A percentile compares a stretch with the other conserved stretches of the same genome.
These are phyloP conservation scores for Idaea straminata DNA, from an alignment of 2,888 invertebrate species.

Conservation along the genomic window DNA sequence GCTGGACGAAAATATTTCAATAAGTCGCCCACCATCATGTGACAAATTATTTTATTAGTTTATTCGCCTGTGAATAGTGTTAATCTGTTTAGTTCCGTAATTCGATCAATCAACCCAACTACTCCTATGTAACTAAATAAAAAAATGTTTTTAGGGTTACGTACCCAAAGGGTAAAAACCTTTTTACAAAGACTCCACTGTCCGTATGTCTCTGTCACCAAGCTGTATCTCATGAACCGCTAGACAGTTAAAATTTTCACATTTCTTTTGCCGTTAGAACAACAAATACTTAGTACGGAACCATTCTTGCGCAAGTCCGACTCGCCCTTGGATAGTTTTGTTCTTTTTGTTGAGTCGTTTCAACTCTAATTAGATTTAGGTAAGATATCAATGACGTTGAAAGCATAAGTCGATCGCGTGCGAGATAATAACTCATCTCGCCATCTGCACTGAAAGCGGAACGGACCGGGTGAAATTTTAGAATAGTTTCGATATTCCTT, in stretches of 20 bases:
- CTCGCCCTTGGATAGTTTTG: neutral
- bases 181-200: too few species aligned
- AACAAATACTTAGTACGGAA: too few species aligned
- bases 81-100: neutral
- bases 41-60: neutral
- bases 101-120: neutral
- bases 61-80: neutral
- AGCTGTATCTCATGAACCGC: neutral
- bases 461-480: slow-evolving; percentile 59
- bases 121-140: too few species aligned
- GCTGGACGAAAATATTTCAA: neutral
- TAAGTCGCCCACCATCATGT: neutral
- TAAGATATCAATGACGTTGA: slow-evolving; percentile 32
- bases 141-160: too few species aligned
- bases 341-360: neutral
- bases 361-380: slow-evolving; percentile 12
- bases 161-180: too few species aligned
- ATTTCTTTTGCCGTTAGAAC: too few species aligned
- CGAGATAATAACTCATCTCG: slow-evolving; percentile 48
- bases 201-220: too few species aligned
- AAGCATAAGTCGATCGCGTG: slow-evolving; percentile 62
- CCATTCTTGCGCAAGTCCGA: neutral
- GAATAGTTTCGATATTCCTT: slow-evolving; percentile 31
- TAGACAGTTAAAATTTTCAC: too few species aligned
- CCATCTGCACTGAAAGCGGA: slow-evolving; percentile 70